Evolutionary conservation across 1,140 invertebrate species (phyloP), one percentile per base, ranked within the genome.

Genomic region (Vanessa tameamea): DNA sequence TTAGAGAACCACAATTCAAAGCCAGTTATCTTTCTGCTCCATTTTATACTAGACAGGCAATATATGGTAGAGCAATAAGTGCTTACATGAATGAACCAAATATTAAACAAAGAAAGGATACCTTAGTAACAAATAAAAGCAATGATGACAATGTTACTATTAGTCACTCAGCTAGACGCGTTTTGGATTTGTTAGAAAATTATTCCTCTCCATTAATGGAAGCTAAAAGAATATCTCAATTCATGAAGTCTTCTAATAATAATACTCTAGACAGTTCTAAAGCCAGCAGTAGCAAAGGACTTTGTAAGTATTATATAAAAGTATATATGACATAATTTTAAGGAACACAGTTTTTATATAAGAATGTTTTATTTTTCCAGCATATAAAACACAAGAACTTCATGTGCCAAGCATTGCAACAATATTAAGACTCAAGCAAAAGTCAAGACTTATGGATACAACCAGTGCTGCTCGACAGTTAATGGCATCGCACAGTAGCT

Each of bases 31-130:
- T 87, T 37, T 81, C 81, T 20, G 95, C 97, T 13, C 95, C 97
- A 47, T 98, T 97, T 87, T 98, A 98, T 86, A 93, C 93, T 77
- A 97, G 96, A n/a, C 94, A 94, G 77, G 97, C 96, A 3, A 95
- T 94, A 57, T 98, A 96, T 90, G 97, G 97, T 37, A 97, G 97
- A 59, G 95, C 96, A 50, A 94, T 96, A 53, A 94, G 95, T 3
- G 94, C 95, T 69, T 93, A 93, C 69, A 91, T 90, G 71, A 93
- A 92, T 77, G 87, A 89, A 63, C 87, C 89, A 73, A 81, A 92
- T 72, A 88, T 93, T 65, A 83, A 81, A 53, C 78, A 82, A 15
- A 81, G 75, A 51, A 86, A 81, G 67, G 74, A 69, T 8, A 73
- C 81, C 48, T 63, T 74, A 43, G 78, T 87, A 26, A 88, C 83